phyloP scores from a whole-genome alignment of 2,113 vertebrate genomes.

The Polypterus senegalus region DNA sequence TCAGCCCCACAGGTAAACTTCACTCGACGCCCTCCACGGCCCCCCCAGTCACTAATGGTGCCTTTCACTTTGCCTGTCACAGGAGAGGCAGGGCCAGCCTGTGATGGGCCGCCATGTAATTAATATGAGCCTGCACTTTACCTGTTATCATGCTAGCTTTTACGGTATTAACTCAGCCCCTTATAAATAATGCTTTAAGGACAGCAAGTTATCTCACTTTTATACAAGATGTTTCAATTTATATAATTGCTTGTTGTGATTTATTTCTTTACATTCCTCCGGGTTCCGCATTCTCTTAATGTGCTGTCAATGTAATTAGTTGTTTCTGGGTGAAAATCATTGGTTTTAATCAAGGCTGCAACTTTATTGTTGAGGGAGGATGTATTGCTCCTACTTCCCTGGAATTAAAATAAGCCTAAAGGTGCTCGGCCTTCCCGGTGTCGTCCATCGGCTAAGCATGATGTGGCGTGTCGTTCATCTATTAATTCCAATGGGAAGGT shows the following conservation, averaged over 20 bases:
- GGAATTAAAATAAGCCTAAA: conserved; percentile 12
- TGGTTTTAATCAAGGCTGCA: conserved; percentile 23
- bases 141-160: conserved; percentile 31
- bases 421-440: no score
- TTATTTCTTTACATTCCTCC: conserved; percentile 20
- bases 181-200: conserved; percentile 31
- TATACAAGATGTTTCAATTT: conserved; percentile 29
- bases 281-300: conserved; percentile 21
- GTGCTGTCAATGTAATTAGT: conserved; percentile 28
- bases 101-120: conserved; percentile 27
- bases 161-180: conserved; percentile 27
- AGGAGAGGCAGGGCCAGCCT: no score
- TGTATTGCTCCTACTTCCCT: conserved; percentile 6
- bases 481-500: no score
- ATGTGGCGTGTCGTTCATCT: no score
- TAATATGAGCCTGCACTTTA: conserved; percentile 37
- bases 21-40: no score
- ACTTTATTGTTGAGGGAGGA: conserved; percentile 16
- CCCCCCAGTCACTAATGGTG: no score
- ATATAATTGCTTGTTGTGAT: conserved; percentile 31
- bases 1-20: no score
- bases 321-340: conserved; percentile 17
- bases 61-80: no score
- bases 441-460: no score
- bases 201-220: conserved; percentile 28